Conservation (phyloP, 2,113 vertebrate genomes). For the Fulica atra region DNA sequence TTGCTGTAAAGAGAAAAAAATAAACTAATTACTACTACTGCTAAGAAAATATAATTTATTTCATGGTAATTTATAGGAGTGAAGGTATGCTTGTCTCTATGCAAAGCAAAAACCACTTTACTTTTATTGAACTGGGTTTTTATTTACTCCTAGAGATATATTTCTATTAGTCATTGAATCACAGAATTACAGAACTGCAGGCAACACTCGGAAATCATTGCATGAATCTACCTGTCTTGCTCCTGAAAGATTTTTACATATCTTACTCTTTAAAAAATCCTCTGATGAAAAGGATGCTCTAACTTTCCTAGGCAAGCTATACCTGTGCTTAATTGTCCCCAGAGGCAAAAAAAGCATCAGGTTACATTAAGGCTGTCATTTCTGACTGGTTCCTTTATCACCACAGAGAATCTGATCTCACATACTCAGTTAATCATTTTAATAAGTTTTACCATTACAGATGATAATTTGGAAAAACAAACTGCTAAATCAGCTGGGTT, state of each 20-base stretch:
- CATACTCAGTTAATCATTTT: not conserved
- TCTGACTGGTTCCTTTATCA: not conserved
- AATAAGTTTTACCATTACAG: not conserved
- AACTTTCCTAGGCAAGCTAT: not conserved
- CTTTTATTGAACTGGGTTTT: not conserved
- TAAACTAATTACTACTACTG: not conserved
- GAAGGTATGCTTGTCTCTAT: not conserved
- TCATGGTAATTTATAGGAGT: not conserved
- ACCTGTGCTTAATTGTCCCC: not conserved
- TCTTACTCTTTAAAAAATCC: not conserved
- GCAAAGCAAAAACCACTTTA: not conserved
- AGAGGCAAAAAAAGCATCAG: not conserved
- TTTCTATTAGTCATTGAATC: not conserved
- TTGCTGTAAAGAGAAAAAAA: not conserved
- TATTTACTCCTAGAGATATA: not conserved
- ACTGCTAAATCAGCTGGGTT: not conserved
- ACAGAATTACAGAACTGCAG: not conserved
- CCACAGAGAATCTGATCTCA: not conserved
- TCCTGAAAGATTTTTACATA: not conserved
- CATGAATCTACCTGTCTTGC: not conserved
- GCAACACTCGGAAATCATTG: not conserved
- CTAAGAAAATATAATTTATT: not conserved
- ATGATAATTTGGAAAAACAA: not conserved
- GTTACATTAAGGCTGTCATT: not conserved
- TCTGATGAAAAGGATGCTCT: not conserved